Base-by-base conservation (phyloP, 1,140 invertebrate genomes). In the Drosophila biarmipes region DNA sequence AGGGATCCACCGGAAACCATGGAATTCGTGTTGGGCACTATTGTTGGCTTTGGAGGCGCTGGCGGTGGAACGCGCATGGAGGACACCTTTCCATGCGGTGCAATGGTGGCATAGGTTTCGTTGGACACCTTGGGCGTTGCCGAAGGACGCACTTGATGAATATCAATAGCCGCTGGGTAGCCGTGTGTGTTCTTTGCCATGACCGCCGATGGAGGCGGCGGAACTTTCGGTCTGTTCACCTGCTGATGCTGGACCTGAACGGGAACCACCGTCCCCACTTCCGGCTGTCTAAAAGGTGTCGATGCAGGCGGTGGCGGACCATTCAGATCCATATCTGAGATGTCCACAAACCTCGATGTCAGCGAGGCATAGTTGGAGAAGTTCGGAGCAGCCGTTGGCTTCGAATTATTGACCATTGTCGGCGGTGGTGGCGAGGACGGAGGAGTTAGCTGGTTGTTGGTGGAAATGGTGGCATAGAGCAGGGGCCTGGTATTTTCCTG, bases 381-480 rank as follows among this genome's bases (percentile, higher is more conserved):
- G 17, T 27, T 45, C 1, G 49, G 24, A 14, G 35, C 19, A 6
- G 48, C 40, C 4, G 35, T 14, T 2, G 40, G 40, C 29, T 34
- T 53, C 12, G 34, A 12, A 34, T 15, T 11, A 17, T 12, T 2
- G 14, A 37, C 24, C 4, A 58, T n/a, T 15, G 73, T 37, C 12
- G 71, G 71, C n/a, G 68, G 43, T 14, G 73, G 59, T 3, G 84
- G 82, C 12, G 82, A 80, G 10, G 77, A 63, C n/a, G 80, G 82
- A 15, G 87, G 82, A 7, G 69, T 80, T 21, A 78, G 72, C 24
- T 82, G 64, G 40, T 73, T 91, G 35, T 85, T 73, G 2, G 76
- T 79, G 11, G 84, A 91, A 37, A 91, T 81, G 2, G 89, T 91
- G n/a, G 89, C 84, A 51, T 91, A 91, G 4, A 79, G 59, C 4